phyloP scores from a whole-genome alignment of 2,113 vertebrate species.

The Hydropotes inermis region DNA sequence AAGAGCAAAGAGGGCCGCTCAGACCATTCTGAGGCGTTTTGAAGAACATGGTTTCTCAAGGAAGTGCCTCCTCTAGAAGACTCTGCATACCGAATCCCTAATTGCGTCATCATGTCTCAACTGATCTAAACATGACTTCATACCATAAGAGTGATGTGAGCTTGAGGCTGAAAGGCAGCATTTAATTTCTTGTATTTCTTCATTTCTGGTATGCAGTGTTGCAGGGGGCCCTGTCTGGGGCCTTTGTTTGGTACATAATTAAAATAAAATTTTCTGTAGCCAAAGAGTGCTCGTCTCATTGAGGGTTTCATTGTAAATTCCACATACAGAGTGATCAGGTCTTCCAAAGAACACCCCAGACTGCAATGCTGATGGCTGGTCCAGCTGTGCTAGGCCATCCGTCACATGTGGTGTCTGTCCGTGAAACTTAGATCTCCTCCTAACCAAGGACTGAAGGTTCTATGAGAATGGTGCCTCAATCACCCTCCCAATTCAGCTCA shows the following conservation, averaged over 20 bases:
- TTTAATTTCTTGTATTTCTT: background rate
- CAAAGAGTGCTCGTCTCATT: background rate
- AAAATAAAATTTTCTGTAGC: constrained; percentile 35
- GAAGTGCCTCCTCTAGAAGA: background rate
- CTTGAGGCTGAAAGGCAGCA: background rate
- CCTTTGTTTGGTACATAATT: background rate
- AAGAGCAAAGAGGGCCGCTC: background rate
- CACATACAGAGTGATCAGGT: background rate
- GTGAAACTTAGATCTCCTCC: background rate
- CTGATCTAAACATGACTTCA: background rate
- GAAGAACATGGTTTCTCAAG: background rate
- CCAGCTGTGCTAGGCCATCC: background rate
- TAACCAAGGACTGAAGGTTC: background rate
- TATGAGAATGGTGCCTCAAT: background rate
- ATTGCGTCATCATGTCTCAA: background rate
- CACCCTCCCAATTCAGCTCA: background rate
- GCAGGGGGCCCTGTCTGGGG: background rate
- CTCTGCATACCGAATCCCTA: background rate
- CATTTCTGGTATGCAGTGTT: background rate
- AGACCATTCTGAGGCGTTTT: background rate
- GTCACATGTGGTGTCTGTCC: background rate
- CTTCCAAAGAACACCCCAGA: background rate
- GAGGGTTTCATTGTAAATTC: background rate
- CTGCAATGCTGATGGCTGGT: background rate
- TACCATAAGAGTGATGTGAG: background rate